Evolutionary conservation across 2,113 vertebrate genomes (phyloP).

Genomic region (Psilopogon haemacephalus): DNA sequence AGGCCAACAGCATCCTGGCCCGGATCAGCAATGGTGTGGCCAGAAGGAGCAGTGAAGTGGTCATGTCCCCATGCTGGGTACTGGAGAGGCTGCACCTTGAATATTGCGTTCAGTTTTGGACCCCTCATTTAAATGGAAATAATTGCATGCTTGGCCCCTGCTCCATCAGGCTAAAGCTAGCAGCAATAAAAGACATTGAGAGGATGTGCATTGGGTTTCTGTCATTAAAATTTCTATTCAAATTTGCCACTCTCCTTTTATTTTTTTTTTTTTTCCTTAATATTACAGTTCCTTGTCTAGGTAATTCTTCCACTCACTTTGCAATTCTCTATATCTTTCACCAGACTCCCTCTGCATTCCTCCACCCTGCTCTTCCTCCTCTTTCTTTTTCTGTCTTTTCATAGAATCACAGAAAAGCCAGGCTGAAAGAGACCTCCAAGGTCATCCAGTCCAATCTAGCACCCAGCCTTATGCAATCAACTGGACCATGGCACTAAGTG

Average conservation of each 20-base stretch:
- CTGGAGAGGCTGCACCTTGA: too few relatives aligned
- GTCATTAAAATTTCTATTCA: slow-evolving; percentile 7
- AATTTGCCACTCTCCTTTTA: background rate
- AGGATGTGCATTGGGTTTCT: background rate
- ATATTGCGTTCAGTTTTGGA: too few relatives aligned
- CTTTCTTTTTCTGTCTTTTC: background rate
- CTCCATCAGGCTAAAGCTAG: background rate
- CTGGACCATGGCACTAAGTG: too few relatives aligned
- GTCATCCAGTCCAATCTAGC: too few relatives aligned
- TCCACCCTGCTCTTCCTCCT: background rate
- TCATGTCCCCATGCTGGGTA: too few relatives aligned
- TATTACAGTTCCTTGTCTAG: background rate
- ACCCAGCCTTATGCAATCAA: too few relatives aligned
- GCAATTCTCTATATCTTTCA: background rate
- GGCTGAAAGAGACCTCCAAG: too few relatives aligned
- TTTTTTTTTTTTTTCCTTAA: background rate
- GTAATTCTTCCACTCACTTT: background rate
- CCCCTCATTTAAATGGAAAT: background rate
- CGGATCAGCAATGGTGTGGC: too few relatives aligned
- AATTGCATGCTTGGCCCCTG: background rate
- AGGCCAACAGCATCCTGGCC: too few relatives aligned
- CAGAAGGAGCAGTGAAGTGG: too few relatives aligned
- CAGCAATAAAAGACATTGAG: background rate
- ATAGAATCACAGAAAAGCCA: too few relatives aligned
- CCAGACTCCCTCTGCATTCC: background rate